Percentiles rank a stretch among this genome's conserved stretches.
Evolutionary conservation across 37 sponge, comb jelly and placozoan species (phyloP).

Genomic region (Halisarca cf. caerulea): DNA sequence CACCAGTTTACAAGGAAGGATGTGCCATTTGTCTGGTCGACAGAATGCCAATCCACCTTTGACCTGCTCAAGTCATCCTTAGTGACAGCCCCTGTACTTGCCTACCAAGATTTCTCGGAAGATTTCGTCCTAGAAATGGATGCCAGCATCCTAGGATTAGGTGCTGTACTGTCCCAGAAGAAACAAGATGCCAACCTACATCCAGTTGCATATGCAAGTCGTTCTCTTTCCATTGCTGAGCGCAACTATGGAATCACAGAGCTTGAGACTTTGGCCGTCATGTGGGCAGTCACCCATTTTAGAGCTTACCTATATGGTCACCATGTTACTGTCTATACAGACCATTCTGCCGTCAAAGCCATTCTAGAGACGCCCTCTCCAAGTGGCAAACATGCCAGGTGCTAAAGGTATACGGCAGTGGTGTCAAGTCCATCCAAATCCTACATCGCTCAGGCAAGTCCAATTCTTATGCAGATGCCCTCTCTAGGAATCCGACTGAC

Average conservation of each 20-base stretch:
- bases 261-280: conserved; percentile 52
- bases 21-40: conserved; percentile 10
- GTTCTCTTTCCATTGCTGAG: conserved; percentile 33
- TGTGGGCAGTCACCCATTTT: conserved; percentile 45
- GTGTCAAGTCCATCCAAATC: conserved; percentile 19
- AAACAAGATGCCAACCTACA: conserved; percentile 27
- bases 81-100: conserved; percentile 21
- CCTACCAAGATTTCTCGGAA: conserved; percentile 23
- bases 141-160: conserved; percentile 28
- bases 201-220: conserved; percentile 47
- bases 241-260: conserved; percentile 46
- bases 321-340: conserved; percentile 34
- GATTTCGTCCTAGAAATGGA: conserved; percentile 47
- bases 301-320: conserved; percentile 33
- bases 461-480: conserved; percentile 43
- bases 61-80: conserved; percentile 2
- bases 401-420: conserved; percentile 25
- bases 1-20: conserved; percentile 18
- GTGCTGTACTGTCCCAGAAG: conserved; percentile 35
- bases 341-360: conserved; percentile 43
- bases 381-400: conserved; percentile 45
- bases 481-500: conserved; percentile 13
- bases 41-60: conserved; percentile 23
- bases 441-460: conserved; percentile 18
- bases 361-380: conserved; percentile 37